These are phyloP conservation scores for Tenthredo distinguenda DNA, from an alignment of 2,888 invertebrate species.

Conservation along the genomic window DNA sequence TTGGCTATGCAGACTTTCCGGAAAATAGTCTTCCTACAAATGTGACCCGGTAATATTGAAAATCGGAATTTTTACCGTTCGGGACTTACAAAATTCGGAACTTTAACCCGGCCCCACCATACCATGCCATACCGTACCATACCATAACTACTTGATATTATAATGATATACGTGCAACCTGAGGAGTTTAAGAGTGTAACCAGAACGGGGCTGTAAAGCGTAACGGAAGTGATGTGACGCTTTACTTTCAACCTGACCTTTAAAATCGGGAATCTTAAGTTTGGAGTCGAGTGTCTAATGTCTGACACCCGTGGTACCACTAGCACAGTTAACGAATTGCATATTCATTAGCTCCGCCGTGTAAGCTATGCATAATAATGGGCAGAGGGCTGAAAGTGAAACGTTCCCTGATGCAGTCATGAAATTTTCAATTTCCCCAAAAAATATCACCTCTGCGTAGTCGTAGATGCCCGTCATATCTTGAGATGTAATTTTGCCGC, in stretches of 20 bases:
- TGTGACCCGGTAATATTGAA: too few relatives aligned
- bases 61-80: too few relatives aligned
- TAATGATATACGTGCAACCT: background rate
- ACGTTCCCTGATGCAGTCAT: background rate
- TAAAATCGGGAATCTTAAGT: background rate
- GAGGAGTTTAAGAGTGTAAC: background rate
- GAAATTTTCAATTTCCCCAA: background rate
- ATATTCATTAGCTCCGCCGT: constrained; percentile 12
- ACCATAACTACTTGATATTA: background rate
- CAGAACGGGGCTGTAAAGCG: background rate
- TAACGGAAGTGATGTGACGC: constrained; percentile 36
- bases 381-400: background rate
- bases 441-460: constrained; percentile 20
- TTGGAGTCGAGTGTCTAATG: background rate
- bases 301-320: constrained; percentile 4
- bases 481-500: constrained; percentile 54
- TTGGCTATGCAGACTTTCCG: too few relatives aligned
- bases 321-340: constrained; percentile 42
- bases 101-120: too few relatives aligned
- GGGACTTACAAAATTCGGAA: too few relatives aligned
- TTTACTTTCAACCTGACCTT: constrained; percentile 21
- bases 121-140: too few relatives aligned
- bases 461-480: background rate
- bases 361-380: background rate
- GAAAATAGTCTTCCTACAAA: too few relatives aligned